Evolutionary conservation across 2,888 invertebrate genomes (phyloP), one percentile per base, ranked within the genome.

Genomic region (Pyrrhopygopsis socrates): DNA sequence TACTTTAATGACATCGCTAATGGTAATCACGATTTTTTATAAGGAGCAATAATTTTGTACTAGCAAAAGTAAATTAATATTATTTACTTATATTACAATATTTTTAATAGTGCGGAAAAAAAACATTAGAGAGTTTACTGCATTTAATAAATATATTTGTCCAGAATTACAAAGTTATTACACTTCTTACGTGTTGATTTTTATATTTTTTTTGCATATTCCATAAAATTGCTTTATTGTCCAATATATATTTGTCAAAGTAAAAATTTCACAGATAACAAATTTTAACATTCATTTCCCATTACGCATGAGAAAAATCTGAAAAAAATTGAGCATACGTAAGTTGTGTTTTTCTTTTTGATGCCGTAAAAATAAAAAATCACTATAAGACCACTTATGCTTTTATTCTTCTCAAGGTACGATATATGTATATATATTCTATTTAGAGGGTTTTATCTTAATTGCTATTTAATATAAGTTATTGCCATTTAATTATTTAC

Each of bases 241-340:
- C 15, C 45, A 45, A 45, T 45, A 45, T 45, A 13, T 45, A 45
- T 45, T 45, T 45, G n/a, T 45, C 45, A 45, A 45, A 45, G 45
- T 6, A 45, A 45, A 45, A 45, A 45, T n/a, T 3, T 45, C 45
- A 45, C 45, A 45, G 45, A 45, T 45, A 15, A 45, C 45, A 38
- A 38, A 38, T 38, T 38, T 38, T 38, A 38, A 38, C 38, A 38
- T 38, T 38, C 6, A 38, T 13, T 38, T 38, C 38, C 38, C 38
- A 45, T 45, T 45, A 45, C 18, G 45, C 18, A 45, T 45, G 11
- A 45, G 45, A 45, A 45, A 45, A 45, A 45, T 45, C 45, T 54
- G 54, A 54, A 54, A 54, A 54, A 54, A 54, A 54, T 54, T 54
- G 54, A 54, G 54, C 54, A n/a, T 54, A 54, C n/a, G 54, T 54